Percentiles rank a stretch among this genome's conserved stretches.
phyloP scores from a whole-genome alignment of 2,888 invertebrate genomes.

The Saturnia pavonia region DNA sequence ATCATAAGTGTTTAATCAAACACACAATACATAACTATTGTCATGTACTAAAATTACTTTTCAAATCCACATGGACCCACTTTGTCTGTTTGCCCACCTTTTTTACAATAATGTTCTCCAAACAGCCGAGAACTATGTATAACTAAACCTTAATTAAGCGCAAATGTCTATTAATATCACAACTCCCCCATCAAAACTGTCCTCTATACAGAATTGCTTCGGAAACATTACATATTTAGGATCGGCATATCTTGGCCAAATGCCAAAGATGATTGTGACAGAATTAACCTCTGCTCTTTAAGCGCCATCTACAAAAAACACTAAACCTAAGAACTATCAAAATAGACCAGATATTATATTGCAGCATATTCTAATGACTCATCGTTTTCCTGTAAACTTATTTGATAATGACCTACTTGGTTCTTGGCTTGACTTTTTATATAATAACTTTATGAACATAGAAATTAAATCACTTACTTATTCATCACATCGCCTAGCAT shows the following conservation, averaged over 20 bases:
- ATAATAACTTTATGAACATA: not conserved
- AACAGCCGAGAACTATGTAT: not conserved
- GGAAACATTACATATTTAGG: slow-evolving; percentile 69
- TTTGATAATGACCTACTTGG: slow-evolving; percentile 1
- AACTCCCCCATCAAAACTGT: slow-evolving; percentile 69
- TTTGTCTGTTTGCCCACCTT: too few relatives aligned
- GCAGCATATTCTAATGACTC: not conserved
- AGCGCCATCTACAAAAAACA: slow-evolving; percentile 47
- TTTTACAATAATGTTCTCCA: not conserved
- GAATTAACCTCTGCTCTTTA: slow-evolving; percentile 61
- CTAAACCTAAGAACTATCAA: not conserved
- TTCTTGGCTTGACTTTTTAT: not conserved
- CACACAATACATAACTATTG: too few relatives aligned
- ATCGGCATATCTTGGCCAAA: slow-evolving; percentile 63
- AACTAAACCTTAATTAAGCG: slow-evolving; percentile 10
- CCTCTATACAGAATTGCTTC: slow-evolving; percentile 73
- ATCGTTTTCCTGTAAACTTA: not conserved
- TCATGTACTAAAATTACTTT: too few relatives aligned
- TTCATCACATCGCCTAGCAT: not conserved
- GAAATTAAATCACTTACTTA: not conserved
- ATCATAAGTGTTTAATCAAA: too few relatives aligned
- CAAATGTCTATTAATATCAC: slow-evolving; percentile 42
- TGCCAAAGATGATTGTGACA: slow-evolving; percentile 65
- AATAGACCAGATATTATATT: not conserved
- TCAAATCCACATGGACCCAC: too few relatives aligned